Evolutionary conservation across 1,140 invertebrate genomes (phyloP), one percentile per base, ranked within the genome.

Genomic region (Dinoponera quadriceps): DNA sequence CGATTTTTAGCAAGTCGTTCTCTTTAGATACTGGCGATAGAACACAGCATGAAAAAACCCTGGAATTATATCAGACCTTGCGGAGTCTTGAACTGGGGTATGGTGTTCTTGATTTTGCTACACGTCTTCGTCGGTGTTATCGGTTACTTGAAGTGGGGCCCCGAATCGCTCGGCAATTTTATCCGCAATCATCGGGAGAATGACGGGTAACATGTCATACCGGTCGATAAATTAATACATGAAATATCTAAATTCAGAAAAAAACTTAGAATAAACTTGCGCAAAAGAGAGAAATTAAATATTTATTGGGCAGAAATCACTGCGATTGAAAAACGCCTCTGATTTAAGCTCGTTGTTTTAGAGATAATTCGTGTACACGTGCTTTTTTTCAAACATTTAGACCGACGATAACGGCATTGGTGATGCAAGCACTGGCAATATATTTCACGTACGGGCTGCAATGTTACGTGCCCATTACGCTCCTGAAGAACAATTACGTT

Each of bases 361-460:
- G 22, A 68, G 49, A 68, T 68, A 27, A 4, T 68, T 18, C 27
- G 4, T 66, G 22, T 27, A 44, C 20, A 25, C 11, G 18, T 18
- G 4, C 29, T 51, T 49, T 11, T 49, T 51, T 3, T 1, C n/a
- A 1, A 38, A 33, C 14, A 11, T 74, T 44, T 63, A 90, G 89
- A n/a, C 57, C 62, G 13, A 90, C 87, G 2, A 1, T 87, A 14
- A 11, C 25, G 2, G 90, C 90, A 2, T 54, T 92, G 13, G n/a
- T 82, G 3, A 89, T 91, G 73, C 91, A 92, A 87, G 77, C 71
- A 4, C 44, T 87, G 13, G 68, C 89, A 3, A 89, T 91, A 63
- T 90, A 89, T 62, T 87, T 92, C 62, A 89, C 89, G 0, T 92
- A 92, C 38, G 88, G 87, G 3, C 25, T 92, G 5, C 88, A 90